Evolutionary conservation across 2,888 invertebrate genomes (phyloP), one percentile per base, ranked within the genome.

Genomic region (Campopleginae sp.): DNA sequence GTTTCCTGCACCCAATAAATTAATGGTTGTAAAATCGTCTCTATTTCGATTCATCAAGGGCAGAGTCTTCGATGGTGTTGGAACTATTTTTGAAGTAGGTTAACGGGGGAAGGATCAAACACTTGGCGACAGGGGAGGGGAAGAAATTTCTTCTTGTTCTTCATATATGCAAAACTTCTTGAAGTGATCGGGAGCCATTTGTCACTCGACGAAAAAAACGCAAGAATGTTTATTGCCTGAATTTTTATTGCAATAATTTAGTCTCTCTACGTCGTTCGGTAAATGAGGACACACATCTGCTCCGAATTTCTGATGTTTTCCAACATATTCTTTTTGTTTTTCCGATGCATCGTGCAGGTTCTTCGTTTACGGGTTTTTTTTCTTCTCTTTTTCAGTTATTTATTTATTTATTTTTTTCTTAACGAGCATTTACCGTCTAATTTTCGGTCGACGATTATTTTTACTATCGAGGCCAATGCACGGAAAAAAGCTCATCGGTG

Each of bases 231-330:
- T n/a, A 44, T 33, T 48, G 19, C n/a, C 10, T 6, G 38, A 42
- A 38, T 10, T 14, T 72, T 27, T 68, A 74, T 74, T 70, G 63
- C 51, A 65, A 77, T 68, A 80, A 81, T 85, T 78, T 70, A 19
- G 31, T 63, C 38, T 72, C 72, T 46, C 17, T 23, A 17, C n/a
- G 63, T 58, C n/a, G 63, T 58, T 80, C 23, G 23, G 7, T 46
- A 87, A 90, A 87, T 68, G 87, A 63, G 90, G 89, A 81, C 89
- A 74, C 77, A 83, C 88, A 83, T 88, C 88, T 89, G 89, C 77
- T 86, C 63, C 84, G 31, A 76, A 58, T 78, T 82, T 66, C 71
- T 23, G 58, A 58, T 61, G 65, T 82, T 79, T 78, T 58, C 48
- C 70, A 38, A 48, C 14, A 17, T n/a, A 17, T 6, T 51, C 42